Conservation (phyloP, 2,888 invertebrate species). For the Tenthredo distinguenda region DNA sequence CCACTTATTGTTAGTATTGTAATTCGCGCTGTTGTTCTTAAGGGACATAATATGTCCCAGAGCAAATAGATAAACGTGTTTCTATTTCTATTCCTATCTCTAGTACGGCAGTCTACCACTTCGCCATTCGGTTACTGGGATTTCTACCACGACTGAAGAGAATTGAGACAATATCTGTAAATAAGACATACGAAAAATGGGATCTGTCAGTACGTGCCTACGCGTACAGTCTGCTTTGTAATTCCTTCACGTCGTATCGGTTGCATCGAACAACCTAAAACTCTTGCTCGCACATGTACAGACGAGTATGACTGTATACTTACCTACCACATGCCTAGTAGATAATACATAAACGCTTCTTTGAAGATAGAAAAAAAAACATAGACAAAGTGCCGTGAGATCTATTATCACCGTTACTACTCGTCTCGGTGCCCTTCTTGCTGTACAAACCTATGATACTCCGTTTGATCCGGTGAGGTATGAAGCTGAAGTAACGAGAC, state of each 20-base stretch:
- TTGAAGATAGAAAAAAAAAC: conserved; percentile 14
- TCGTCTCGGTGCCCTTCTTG: conserved; percentile 13
- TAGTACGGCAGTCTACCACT: not conserved
- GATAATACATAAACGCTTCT: conserved; percentile 2
- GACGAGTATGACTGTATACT: not conserved
- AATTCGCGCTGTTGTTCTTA: not conserved
- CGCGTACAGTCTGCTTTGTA: conserved; percentile 42
- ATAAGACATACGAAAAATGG: conserved; percentile 42
- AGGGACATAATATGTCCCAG: no score
- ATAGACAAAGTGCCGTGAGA: not conserved
- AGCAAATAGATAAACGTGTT: no score
- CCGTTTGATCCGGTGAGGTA: not conserved
- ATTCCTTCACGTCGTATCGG: conserved; percentile 48
- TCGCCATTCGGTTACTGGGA: not conserved
- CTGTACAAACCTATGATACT: conserved; percentile 4
- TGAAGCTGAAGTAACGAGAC: not conserved
- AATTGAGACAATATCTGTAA: conserved; percentile 47
- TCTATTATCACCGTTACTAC: conserved; percentile 38
- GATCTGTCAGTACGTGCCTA: conserved; percentile 48
- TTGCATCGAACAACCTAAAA: conserved; percentile 10
- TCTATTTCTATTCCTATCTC: no score
- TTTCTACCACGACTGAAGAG: conserved; percentile 18
- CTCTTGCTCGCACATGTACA: conserved; percentile 6
- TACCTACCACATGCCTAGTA: not conserved
- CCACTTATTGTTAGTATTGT: no score